phyloP scores from a whole-genome alignment of 2,113 vertebrate genomes.

The Orycteropus afer region DNA sequence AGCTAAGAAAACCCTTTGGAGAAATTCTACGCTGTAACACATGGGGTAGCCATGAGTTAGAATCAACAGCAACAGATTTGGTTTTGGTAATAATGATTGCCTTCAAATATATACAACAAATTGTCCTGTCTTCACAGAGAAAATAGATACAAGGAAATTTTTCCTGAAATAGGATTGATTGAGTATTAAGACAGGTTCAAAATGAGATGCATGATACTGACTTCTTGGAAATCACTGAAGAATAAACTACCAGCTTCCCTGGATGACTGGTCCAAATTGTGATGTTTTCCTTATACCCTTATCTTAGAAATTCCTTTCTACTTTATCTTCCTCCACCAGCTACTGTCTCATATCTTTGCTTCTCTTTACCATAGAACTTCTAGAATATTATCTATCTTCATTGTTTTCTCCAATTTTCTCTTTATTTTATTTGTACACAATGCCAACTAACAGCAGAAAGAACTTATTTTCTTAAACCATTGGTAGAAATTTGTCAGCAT shows the following conservation, averaged over 20 bases:
- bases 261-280: background rate
- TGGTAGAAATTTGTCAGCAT: too few relatives aligned
- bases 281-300: background rate
- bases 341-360: background rate
- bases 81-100: background rate
- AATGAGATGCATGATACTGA: background rate
- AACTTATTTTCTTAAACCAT: background rate
- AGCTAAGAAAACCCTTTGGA: too few relatives aligned
- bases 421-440: background rate
- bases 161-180: background rate
- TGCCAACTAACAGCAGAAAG: background rate
- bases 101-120: background rate
- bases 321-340: background rate
- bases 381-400: background rate
- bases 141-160: background rate
- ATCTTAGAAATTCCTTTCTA: background rate
- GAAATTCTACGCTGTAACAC: too few relatives aligned
- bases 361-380: background rate
- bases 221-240: background rate
- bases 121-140: background rate
- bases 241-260: background rate
- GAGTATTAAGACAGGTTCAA: background rate
- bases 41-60: too few relatives aligned
- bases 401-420: background rate
- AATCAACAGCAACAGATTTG: too few relatives aligned